These are phyloP conservation scores for Ptilonorhynchus violaceus DNA, from an alignment of 2,113 vertebrate genomes.

Conservation along the genomic window DNA sequence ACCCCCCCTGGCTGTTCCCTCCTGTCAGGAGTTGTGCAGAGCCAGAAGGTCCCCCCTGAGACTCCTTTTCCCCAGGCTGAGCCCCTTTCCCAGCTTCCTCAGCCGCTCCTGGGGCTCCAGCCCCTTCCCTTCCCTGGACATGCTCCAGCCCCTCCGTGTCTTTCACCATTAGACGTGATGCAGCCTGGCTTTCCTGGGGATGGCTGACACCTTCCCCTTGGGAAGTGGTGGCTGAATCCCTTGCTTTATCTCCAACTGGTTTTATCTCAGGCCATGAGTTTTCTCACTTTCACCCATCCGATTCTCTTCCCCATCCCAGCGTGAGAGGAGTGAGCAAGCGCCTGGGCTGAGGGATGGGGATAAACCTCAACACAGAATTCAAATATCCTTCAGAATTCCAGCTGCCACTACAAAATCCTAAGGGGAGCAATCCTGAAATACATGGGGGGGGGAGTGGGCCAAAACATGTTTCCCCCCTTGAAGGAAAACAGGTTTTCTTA, in stretches of 20 bases:
- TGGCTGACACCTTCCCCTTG: background rate
- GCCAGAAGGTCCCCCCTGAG: background rate
- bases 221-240: background rate
- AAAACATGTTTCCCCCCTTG: background rate
- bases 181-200: background rate
- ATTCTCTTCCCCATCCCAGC: background rate
- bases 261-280: background rate
- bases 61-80: background rate
- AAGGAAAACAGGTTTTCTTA: background rate
- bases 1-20: fast-evolving
- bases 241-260: background rate
- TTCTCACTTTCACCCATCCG: background rate
- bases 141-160: background rate
- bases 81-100: background rate
- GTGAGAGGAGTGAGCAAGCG: background rate
- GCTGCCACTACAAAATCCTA: background rate
- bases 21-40: background rate
- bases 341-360: background rate
- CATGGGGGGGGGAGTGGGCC: fast-evolving
- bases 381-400: background rate
- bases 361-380: background rate
- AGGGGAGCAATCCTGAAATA: background rate
- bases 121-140: background rate
- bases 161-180: background rate
- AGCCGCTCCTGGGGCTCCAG: background rate